Conservation (phyloP, 1,140 invertebrate genomes). For the Eriocheir sinensis region DNA sequence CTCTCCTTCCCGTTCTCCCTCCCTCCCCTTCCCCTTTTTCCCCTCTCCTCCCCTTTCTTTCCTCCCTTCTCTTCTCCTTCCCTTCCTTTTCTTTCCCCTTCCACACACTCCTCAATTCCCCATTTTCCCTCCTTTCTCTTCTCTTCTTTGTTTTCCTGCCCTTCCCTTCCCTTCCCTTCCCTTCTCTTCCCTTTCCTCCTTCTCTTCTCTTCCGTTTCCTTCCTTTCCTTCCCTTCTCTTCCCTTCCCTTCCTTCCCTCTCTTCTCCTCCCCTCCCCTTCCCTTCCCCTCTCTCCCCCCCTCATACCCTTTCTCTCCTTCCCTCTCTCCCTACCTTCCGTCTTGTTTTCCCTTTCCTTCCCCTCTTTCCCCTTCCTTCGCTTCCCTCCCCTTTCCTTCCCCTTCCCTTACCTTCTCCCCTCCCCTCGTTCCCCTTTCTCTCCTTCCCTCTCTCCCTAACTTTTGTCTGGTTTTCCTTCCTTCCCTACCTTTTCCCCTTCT, state of each 20-base stretch:
- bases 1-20: neutral
- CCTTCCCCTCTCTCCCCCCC: neutral
- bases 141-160: neutral
- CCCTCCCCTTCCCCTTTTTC: neutral
- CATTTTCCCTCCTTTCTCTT: too few relatives aligned
- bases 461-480: too few relatives aligned
- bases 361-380: too few relatives aligned
- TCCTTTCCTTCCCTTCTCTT: neutral
- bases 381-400: neutral
- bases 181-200: neutral
- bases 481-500: too few relatives aligned
- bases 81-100: neutral
- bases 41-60: neutral
- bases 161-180: neutral
- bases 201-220: neutral
- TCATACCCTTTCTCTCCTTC: neutral
- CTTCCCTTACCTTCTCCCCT: neutral
- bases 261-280: neutral
- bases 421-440: neutral
- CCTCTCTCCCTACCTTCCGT: too few relatives aligned
- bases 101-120: neutral
- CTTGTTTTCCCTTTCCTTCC: too few relatives aligned
- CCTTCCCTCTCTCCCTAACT: neutral
- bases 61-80: neutral
- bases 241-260: too few relatives aligned